Conservation (phyloP, 2,888 invertebrate genomes). For the Orchesellides sinensis region DNA sequence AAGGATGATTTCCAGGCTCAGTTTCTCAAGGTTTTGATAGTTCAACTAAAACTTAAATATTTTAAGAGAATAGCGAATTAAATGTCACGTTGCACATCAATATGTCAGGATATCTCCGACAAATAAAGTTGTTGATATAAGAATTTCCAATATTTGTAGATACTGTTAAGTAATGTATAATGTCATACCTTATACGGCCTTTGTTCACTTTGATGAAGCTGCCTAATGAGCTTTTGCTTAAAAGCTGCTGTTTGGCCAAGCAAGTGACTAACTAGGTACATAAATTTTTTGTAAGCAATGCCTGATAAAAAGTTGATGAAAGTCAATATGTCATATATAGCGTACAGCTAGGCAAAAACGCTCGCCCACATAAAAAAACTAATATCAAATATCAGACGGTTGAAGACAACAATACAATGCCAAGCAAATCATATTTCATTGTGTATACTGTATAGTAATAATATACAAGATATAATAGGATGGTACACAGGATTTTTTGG, state of each 20-base stretch:
- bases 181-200: background rate
- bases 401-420: slow-evolving; percentile 49
- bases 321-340: slow-evolving; percentile 59
- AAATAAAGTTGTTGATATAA: too few species aligned
- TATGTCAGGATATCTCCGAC: too few species aligned
- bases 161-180: background rate
- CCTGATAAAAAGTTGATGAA: slow-evolving; percentile 36
- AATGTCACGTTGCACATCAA: too few species aligned
- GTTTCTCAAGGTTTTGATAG: too few species aligned
- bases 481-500: slow-evolving; percentile 27
- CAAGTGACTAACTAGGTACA: too few species aligned
- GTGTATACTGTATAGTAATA: slow-evolving; percentile 15
- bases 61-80: too few species aligned
- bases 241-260: background rate
- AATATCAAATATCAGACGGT: background rate
- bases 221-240: background rate
- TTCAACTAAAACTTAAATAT: too few species aligned
- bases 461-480: slow-evolving; percentile 23
- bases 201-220: background rate
- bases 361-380: background rate
- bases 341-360: too few species aligned
- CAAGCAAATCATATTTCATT: slow-evolving; percentile 58
- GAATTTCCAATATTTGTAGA: too few species aligned
- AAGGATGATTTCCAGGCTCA: too few species aligned
- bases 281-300: slow-evolving; percentile 30